These are phyloP conservation scores for Dasypus novemcinctus DNA, from an alignment of 2,113 vertebrate species.

Conservation along the genomic window DNA sequence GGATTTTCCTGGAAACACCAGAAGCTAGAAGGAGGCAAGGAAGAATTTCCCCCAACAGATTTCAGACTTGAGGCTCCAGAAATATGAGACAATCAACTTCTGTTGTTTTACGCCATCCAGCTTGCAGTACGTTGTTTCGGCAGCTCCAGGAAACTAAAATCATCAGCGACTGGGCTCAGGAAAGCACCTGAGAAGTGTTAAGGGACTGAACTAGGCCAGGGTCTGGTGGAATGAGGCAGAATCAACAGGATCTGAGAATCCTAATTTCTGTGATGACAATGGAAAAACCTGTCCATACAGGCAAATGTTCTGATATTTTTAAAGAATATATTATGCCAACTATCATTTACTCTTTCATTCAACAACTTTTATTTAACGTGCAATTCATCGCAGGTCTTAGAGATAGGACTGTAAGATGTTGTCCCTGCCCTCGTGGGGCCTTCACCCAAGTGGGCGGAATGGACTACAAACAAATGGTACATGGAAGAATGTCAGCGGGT, in stretches of 20 bases:
- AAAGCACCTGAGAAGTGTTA: background rate
- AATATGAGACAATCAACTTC: too few species aligned
- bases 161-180: background rate
- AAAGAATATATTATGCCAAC: background rate
- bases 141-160: too few species aligned
- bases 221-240: background rate
- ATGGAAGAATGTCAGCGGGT: background rate
- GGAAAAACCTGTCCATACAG: background rate
- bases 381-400: background rate
- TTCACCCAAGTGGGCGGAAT: background rate
- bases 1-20: too few species aligned
- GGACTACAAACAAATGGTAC: background rate
- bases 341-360: too few species aligned
- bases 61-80: too few species aligned
- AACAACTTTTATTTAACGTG: too few species aligned
- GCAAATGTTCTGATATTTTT: background rate
- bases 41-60: too few species aligned
- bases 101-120: too few species aligned
- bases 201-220: background rate
- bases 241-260: background rate
- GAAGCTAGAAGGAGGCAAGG: too few species aligned
- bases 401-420: background rate
- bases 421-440: background rate
- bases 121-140: too few species aligned
- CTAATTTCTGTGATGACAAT: background rate